phyloP scores from a whole-genome alignment of 30 jellyfish, hydroid and myxozoan species.

The Pelagia noctiluca region DNA sequence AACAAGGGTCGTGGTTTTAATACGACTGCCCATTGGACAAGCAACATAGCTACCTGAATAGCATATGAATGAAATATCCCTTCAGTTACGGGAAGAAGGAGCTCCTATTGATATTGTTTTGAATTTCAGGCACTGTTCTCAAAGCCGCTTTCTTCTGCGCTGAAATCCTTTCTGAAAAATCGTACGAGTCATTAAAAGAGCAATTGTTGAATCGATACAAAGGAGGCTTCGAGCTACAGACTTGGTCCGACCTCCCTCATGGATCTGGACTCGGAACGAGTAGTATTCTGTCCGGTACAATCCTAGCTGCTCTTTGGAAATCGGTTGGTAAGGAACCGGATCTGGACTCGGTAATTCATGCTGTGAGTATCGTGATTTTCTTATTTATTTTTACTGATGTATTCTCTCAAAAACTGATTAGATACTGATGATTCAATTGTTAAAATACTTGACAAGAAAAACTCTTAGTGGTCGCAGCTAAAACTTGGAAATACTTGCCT shows the following conservation, averaged over 20 bases:
- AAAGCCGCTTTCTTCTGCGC: slow-evolving; percentile 96
- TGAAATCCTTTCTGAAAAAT: slow-evolving; percentile 56
- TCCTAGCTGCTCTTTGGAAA: slow-evolving; percentile 93
- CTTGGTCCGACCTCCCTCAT: slow-evolving; percentile 97
- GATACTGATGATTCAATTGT: no score
- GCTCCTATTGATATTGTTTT: no score
- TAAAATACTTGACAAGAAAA: no score
- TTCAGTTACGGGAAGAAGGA: no score
- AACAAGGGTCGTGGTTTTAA: no score
- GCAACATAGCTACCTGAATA: no score
- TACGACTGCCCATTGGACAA: no score
- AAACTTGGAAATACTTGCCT: no score
- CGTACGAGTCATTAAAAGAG: slow-evolving; percentile 58
- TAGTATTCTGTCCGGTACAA: slow-evolving; percentile 93
- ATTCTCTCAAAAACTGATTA: not conserved
- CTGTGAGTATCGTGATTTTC: slow-evolving; percentile 62
- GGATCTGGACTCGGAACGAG: slow-evolving; percentile 99
- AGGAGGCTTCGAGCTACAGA: slow-evolving; percentile 92
- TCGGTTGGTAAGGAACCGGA: slow-evolving; percentile 86
- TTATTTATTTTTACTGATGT: no score
- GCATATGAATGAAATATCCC: no score
- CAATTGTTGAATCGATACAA: slow-evolving; percentile 58
- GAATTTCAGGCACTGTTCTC: slow-evolving; percentile 84
- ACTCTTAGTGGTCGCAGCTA: no score
- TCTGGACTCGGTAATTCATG: slow-evolving; percentile 84